Evolutionary conservation across 2,797 vertebrate species (phyloP).

Genomic region (Florisuga fusca): DNA sequence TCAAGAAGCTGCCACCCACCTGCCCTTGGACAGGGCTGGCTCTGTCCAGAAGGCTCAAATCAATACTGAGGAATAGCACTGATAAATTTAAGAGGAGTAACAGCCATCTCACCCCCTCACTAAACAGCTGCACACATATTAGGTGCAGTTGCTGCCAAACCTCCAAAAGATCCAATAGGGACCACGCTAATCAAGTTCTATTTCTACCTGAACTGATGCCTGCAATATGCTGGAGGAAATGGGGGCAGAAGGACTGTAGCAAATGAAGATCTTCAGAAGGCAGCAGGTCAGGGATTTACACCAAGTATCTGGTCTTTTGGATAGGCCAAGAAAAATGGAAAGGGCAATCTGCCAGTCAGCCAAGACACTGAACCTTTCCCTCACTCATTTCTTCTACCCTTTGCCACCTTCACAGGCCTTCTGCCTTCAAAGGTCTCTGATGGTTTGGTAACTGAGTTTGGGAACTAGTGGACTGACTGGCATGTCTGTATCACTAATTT

Average conservation of each 20-base stretch:
- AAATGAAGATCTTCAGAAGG: neutral
- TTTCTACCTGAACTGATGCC: conserved; percentile 52
- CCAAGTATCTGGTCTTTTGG: neutral
- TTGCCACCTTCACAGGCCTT: neutral
- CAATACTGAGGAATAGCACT: neutral
- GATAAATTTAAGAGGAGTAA: conserved; percentile 25
- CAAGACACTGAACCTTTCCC: neutral
- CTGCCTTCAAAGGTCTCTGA: neutral
- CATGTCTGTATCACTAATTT: neutral
- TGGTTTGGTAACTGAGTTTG: neutral
- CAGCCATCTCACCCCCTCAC: neutral
- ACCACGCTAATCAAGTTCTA: conserved; percentile 52
- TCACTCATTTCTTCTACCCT: neutral
- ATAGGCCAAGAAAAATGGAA: neutral
- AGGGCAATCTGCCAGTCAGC: neutral
- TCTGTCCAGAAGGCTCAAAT: neutral
- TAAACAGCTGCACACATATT: neutral
- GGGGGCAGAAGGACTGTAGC: neutral
- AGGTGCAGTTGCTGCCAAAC: conserved; percentile 31
- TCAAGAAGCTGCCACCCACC: neutral
- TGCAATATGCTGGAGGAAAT: neutral
- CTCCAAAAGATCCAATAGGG: neutral
- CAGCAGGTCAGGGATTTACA: neutral
- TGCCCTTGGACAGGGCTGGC: neutral
- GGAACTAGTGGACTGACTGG: neutral